Evolutionary conservation across 2,113 vertebrate species (phyloP).

Genomic region (Hiodon alosoides): DNA sequence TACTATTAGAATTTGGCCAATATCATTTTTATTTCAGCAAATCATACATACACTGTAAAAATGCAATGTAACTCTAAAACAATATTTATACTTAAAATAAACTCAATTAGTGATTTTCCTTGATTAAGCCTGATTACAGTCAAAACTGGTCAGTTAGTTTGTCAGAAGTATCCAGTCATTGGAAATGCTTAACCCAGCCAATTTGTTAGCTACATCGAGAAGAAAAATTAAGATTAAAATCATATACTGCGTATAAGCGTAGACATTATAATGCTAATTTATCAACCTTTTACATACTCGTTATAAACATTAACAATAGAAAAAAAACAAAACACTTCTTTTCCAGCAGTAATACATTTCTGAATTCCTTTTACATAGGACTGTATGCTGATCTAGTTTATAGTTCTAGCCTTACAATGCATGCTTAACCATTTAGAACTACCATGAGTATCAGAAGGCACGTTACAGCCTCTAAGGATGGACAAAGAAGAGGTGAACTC

Average conservation of each 20-base stretch:
- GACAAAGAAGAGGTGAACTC: conserved; percentile 46
- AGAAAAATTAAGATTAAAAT: conserved; percentile 2
- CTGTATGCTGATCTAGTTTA: conserved; percentile 54
- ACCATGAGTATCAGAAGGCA: conserved; percentile 73
- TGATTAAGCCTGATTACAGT: conserved; percentile 14
- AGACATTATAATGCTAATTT: conserved; percentile 13
- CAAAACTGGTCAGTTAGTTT: not conserved
- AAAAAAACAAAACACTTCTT: conserved; percentile 45
- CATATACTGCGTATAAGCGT: conserved; percentile 12
- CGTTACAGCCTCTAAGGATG: conserved; percentile 63
- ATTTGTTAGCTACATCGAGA: conserved; percentile 7
- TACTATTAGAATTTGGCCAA: conserved; percentile 63
- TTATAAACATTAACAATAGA: conserved; percentile 37
- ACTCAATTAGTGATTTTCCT: conserved; percentile 18
- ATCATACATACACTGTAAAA: conserved; percentile 93
- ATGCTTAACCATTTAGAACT: conserved; percentile 68
- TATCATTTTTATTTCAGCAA: conserved; percentile 97
- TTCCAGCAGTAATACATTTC: conserved; percentile 43
- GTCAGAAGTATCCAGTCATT: not conserved
- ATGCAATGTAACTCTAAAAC: conserved; percentile 69
- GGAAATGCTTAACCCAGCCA: not conserved
- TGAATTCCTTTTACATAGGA: conserved; percentile 35
- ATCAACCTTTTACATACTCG: conserved; percentile 16
- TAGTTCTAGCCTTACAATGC: conserved; percentile 33
- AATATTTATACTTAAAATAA: conserved; percentile 52